Percentiles rank a stretch among this genome's conserved stretches.
Conservation (phyloP, 2,888 invertebrate species). For the Gisinianus flammeolus region DNA sequence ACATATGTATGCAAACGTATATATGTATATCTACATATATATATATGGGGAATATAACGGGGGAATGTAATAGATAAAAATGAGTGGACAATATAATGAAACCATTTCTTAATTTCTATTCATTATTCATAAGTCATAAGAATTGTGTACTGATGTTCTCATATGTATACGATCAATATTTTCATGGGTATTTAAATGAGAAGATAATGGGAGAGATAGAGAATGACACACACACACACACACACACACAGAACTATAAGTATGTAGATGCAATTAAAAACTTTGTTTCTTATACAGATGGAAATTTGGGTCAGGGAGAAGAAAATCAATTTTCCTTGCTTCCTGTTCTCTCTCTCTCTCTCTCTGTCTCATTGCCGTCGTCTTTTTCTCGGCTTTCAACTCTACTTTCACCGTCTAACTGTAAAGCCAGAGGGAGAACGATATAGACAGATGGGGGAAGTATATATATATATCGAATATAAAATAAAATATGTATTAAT, state of each 20-base stretch:
- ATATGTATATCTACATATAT: too few species aligned
- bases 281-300: constrained; percentile 19
- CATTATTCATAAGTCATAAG: too few species aligned
- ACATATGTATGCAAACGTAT: too few species aligned
- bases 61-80: too few species aligned
- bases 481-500: too few species aligned
- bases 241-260: too few species aligned
- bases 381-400: background rate
- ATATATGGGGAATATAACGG: too few species aligned
- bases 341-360: background rate
- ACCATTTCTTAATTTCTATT: too few species aligned
- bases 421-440: background rate
- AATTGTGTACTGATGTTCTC: too few species aligned
- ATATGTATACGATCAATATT: background rate
- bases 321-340: constrained; percentile 23
- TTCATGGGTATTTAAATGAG: background rate
- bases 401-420: background rate
- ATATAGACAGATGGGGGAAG: background rate
- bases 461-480: too few species aligned
- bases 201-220: constrained; percentile 7
- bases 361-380: background rate
- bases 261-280: constrained; percentile 24
- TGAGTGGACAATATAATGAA: too few species aligned
- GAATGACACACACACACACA: too few species aligned
- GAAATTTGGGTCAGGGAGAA: constrained; percentile 14